Conservation (phyloP, 2,888 invertebrate genomes). For the Aleiodes leptofemur region DNA sequence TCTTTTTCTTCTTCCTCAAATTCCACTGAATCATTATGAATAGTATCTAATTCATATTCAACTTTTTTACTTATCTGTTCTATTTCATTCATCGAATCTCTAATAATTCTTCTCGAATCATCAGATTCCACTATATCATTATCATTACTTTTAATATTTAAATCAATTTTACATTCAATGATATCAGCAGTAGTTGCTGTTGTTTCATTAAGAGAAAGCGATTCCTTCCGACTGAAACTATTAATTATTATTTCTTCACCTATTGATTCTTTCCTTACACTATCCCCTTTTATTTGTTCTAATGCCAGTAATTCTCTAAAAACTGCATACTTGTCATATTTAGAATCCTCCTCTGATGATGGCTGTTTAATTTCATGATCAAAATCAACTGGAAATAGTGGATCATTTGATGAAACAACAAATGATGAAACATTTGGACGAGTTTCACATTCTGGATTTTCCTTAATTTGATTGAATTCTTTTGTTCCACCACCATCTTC, state of each 20-base stretch:
- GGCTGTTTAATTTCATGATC: slow-evolving; percentile 75
- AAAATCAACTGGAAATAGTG: slow-evolving; percentile 82
- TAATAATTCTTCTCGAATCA: neutral
- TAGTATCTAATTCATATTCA: slow-evolving; percentile 22
- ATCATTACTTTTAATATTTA: slow-evolving; percentile 33
- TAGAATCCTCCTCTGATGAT: slow-evolving; percentile 74
- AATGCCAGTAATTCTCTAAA: slow-evolving; percentile 89
- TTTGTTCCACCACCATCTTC: slow-evolving; percentile 1
- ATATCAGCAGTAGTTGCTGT: neutral
- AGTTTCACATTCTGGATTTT: slow-evolving; percentile 77
- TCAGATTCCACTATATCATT: slow-evolving; percentile 3
- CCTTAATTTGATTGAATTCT: slow-evolving; percentile 59
- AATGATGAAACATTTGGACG: slow-evolving; percentile 54
- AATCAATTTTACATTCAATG: slow-evolving; percentile 20
- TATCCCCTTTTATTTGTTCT: slow-evolving; percentile 73
- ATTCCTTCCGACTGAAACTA: slow-evolving; percentile 30
- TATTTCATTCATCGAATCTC: slow-evolving; percentile 24
- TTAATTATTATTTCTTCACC: slow-evolving; percentile 12
- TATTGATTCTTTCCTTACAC: neutral
- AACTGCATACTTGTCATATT: slow-evolving; percentile 90
- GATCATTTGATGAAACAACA: slow-evolving; percentile 62
- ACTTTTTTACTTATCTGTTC: slow-evolving; percentile 55
- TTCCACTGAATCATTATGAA: slow-evolving; percentile 23
- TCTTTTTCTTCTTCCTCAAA: slow-evolving; percentile 40
- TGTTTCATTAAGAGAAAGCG: slow-evolving; percentile 5